Base-by-base conservation (phyloP, 2,888 invertebrate species). In the Dyspetes luteomarginatus region DNA sequence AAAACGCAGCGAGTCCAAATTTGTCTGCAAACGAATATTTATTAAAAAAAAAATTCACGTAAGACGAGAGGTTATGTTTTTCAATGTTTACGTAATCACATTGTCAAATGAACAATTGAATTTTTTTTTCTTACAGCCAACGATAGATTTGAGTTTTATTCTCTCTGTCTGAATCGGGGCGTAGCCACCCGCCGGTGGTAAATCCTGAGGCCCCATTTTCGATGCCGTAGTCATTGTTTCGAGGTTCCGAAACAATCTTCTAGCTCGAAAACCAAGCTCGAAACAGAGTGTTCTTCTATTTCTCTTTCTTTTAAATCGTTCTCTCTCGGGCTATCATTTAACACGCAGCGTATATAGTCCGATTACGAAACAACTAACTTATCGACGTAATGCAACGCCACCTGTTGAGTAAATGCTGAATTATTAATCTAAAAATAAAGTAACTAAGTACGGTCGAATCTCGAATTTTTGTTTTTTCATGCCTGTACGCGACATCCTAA, bases 181-280 rank as follows among this genome's bases (percentile, higher is more conserved):
- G 92, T 98, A 99, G 85, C 99, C 99, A 90, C 98, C 98, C 72
- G 94, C 93, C 82, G 99, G 99, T 89, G 99, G 98, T 94, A 99
- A 94, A 93, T 99, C 99, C 93, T 99, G 99, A 0, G 87, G 84
- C 24, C 82, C 79, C 89, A 93, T 93, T 86, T 91, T 93, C 55
- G 92, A 85, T 69, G 88, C 82, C 82, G 92, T 77, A 12, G 90
- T 86, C 92, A 93, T 92, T 78, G 58, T 78, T 80, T n/a, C 26
- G 17, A 48, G 36, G 5, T 36, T 36, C 30, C 30, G 30, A 30
- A n/a, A n/a, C n/a, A n/a, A n/a, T 30, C 7, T 30, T 30, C 30
- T 7, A 7, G 17, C 1, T 17, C 48, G 48, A 17, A 12, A 36
- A 12, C 7, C 7, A 36, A 12, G 9, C 9, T 36, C 9, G 12